Evolutionary conservation across 1,140 invertebrate species (phyloP).

Genomic region (Eumeta japonica): DNA sequence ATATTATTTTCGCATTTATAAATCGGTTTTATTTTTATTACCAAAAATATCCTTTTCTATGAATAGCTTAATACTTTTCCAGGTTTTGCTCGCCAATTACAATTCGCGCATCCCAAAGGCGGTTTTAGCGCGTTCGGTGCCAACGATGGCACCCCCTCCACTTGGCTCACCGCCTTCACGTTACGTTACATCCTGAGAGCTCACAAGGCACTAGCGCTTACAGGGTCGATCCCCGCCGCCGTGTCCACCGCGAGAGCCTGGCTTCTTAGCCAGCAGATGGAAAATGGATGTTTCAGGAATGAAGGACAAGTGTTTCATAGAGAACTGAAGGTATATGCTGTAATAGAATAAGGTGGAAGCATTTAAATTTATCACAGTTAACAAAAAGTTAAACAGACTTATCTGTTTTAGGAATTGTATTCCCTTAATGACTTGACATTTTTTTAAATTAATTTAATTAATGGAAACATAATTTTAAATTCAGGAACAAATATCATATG

Average conservation of each 20-base stretch:
- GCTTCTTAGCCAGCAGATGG: constrained; percentile 69
- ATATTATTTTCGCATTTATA: too few species aligned
- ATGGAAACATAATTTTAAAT: not conserved
- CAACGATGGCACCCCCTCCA: constrained; percentile 65
- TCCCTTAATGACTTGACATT: not conserved
- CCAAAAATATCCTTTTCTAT: too few species aligned
- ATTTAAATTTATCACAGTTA: too few species aligned
- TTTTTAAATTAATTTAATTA: not conserved
- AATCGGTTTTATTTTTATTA: too few species aligned
- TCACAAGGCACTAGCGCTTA: constrained; percentile 17
- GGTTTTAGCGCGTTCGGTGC: constrained; percentile 80
- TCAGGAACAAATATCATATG: too few species aligned
- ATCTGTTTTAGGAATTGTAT: not conserved
- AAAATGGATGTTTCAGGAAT: constrained; percentile 77
- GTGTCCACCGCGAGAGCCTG: constrained; percentile 62
- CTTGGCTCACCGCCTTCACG: constrained; percentile 84
- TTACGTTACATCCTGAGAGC: constrained; percentile 63
- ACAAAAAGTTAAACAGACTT: too few species aligned
- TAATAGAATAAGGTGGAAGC: not conserved
- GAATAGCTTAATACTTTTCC: constrained; percentile 7
- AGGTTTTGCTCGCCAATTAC: constrained; percentile 77
- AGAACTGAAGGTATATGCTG: constrained; percentile 66
- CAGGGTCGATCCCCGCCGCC: constrained; percentile 18
- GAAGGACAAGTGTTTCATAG: constrained; percentile 76
- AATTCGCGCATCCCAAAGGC: constrained; percentile 65